Conservation (phyloP, 1,140 invertebrate genomes). For the Steinernema khuongi region DNA sequence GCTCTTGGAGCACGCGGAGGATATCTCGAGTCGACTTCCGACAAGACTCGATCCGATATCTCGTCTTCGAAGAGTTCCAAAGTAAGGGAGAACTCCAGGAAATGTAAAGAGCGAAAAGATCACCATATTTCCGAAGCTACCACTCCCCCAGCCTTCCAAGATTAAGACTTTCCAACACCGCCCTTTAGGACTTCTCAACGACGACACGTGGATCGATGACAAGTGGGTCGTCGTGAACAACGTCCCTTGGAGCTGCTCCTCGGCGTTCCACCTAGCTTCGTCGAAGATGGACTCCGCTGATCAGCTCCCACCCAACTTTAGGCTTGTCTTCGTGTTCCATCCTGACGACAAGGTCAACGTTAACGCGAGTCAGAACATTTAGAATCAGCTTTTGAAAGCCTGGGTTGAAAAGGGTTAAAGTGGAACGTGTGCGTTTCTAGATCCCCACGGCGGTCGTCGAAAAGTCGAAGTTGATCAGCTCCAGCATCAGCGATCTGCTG, state of each 20-base stretch:
- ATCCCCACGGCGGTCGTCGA: background rate
- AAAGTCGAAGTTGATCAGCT: background rate
- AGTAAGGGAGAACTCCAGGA: no score
- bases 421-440: no score
- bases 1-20: background rate
- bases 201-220: background rate
- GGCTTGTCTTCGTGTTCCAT: background rate
- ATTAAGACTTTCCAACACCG: background rate
- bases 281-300: background rate
- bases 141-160: no score
- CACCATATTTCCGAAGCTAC: no score
- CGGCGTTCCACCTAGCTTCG: background rate
- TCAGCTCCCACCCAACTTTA: background rate
- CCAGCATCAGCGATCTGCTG: background rate
- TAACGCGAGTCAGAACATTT: no score
- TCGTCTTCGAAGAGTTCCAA: background rate
- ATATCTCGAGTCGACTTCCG: background rate
- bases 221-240: background rate
- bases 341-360: background rate
- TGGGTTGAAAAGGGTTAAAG: no score
- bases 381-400: no score
- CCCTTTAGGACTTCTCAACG: background rate
- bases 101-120: no score
- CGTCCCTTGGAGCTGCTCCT: background rate
- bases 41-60: background rate